Evolutionary conservation across 2,797 vertebrate species (phyloP).

Genomic region (Vipera latastei): DNA sequence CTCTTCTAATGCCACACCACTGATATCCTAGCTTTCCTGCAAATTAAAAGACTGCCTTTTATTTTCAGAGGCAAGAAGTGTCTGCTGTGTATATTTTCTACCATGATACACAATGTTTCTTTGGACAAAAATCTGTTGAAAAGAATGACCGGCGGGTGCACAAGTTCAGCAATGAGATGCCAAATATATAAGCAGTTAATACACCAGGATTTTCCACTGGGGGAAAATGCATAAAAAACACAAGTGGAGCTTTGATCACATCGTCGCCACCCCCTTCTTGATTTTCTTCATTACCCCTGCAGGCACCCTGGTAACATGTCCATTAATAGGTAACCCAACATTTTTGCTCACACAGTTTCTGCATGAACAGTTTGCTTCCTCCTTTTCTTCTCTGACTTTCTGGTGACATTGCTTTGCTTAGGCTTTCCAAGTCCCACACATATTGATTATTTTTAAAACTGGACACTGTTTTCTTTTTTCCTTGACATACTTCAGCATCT

Average conservation of each 20-base stretch:
- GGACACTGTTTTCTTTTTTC: not conserved
- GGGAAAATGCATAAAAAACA: not conserved
- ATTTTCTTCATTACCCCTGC: not conserved
- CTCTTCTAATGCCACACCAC: not conserved
- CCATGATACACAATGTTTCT: not conserved
- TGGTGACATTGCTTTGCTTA: conserved; percentile 12
- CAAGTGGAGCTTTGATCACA: not conserved
- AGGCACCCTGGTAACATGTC: not conserved
- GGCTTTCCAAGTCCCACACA: not conserved
- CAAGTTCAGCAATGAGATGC: not conserved
- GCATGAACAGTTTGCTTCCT: not conserved
- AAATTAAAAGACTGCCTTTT: not conserved
- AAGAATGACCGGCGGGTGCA: not conserved
- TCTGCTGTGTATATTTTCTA: not conserved
- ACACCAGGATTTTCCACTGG: not conserved
- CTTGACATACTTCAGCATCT: not conserved
- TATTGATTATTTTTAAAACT: conserved; percentile 27
- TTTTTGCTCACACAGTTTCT: not conserved
- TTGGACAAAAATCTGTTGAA: not conserved
- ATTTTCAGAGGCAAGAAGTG: not conserved
- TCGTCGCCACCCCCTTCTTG: not conserved
- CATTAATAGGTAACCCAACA: not conserved
- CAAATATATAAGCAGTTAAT: not conserved
- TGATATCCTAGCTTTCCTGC: not conserved
- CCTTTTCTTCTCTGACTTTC: conserved; percentile 9